These are phyloP conservation scores for Larimichthys polyactis DNA, from an alignment of 2,113 vertebrate genomes.

Conservation along the genomic window DNA sequence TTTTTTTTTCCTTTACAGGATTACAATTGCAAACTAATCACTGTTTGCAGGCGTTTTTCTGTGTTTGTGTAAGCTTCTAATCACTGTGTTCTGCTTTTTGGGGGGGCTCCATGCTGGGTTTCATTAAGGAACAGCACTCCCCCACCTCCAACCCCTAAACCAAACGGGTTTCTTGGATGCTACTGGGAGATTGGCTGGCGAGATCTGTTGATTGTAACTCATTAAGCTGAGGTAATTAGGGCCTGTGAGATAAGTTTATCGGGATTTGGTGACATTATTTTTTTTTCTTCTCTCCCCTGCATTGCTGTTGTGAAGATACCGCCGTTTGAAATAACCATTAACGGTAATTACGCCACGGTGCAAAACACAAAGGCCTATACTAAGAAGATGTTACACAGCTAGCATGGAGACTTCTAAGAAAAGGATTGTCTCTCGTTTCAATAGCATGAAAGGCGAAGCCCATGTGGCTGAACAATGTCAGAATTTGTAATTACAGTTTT, in stretches of 20 bases:
- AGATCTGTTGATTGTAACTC: slow-evolving; percentile 72
- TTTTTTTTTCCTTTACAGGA: slow-evolving; percentile 49
- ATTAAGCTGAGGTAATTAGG: slow-evolving; percentile 74
- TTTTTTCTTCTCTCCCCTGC: not conserved
- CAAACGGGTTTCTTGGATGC: slow-evolving; percentile 55
- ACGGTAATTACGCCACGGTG: slow-evolving; percentile 50
- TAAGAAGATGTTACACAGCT: slow-evolving; percentile 30
- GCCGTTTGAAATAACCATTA: slow-evolving; percentile 60
- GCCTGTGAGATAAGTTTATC: slow-evolving; percentile 68
- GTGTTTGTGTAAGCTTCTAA: slow-evolving; percentile 76
- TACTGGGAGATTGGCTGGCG: slow-evolving; percentile 59
- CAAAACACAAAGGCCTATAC: slow-evolving; percentile 53
- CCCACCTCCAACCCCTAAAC: slow-evolving; percentile 66
- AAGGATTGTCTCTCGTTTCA: slow-evolving; percentile 15
- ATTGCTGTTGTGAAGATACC: slow-evolving; percentile 52
- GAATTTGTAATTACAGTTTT: slow-evolving; percentile 23
- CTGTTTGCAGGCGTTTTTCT: slow-evolving; percentile 71
- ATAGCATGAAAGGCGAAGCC: slow-evolving; percentile 24
- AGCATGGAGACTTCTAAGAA: slow-evolving; percentile 18
- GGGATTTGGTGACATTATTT: slow-evolving; percentile 60
- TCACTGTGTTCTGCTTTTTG: slow-evolving; percentile 76
- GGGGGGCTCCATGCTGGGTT: slow-evolving; percentile 71
- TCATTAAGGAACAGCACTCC: slow-evolving; percentile 74
- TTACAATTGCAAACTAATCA: slow-evolving; percentile 78
- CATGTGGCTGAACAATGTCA: not conserved